Evolutionary conservation across 2,888 invertebrate species (phyloP).

Genomic region (Caenorhabditis macrosperma): DNA sequence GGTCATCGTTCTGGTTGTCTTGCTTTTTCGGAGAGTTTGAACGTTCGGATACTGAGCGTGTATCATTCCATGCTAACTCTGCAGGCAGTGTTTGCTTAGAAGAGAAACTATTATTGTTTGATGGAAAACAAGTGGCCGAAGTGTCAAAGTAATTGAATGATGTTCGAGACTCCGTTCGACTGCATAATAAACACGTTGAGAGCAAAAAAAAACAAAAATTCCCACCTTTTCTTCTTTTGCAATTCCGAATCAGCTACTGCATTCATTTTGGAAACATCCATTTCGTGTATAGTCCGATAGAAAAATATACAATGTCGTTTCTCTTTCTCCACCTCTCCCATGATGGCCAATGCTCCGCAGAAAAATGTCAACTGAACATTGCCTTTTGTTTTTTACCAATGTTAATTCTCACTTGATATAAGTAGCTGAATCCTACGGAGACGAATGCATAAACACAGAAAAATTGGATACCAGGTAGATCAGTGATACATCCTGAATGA

Average conservation of each 20-base stretch:
- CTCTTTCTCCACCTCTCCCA: conserved; percentile 90
- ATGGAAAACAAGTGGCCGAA: conserved; percentile 42
- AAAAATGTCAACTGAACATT: conserved; percentile 87
- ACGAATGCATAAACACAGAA: conserved; percentile 96
- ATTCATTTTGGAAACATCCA: conserved; percentile 60
- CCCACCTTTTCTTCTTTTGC: conserved; percentile 48
- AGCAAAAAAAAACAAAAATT: neutral
- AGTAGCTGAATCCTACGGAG: conserved; percentile 90
- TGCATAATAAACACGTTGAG: neutral
- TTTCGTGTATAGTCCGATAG: conserved; percentile 55
- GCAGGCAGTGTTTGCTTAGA: conserved; percentile 53
- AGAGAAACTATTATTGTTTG: conserved; percentile 57
- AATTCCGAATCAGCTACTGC: conserved; percentile 30
- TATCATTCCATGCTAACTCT: conserved; percentile 34
- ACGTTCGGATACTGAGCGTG: neutral
- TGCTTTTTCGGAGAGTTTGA: neutral
- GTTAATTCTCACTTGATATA: conserved; percentile 83
- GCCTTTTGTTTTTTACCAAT: neutral
- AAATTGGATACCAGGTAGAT: conserved; percentile 93
- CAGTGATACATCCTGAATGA: conserved; percentile 86
- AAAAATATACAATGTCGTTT: conserved; percentile 87
- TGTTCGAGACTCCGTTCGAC: conserved; percentile 8
- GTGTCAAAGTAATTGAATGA: conserved; percentile 22
- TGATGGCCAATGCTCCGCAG: conserved; percentile 91
- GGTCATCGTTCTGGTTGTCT: conserved; percentile 16